Base-by-base conservation (phyloP, 1,140 invertebrate species). In the Octopus bimaculoides region DNA sequence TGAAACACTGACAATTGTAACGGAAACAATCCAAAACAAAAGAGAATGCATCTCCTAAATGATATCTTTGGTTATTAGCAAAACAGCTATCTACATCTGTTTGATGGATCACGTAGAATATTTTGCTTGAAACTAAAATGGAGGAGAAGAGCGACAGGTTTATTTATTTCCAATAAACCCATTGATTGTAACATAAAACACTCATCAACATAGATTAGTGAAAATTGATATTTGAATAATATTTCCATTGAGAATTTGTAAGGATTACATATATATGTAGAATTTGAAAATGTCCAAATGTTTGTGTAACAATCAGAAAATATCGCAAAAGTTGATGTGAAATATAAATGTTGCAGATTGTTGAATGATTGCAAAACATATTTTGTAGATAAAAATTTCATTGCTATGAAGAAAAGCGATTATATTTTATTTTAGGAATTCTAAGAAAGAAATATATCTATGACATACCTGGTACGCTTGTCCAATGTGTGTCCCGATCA, bases 1-100 rank as follows among this genome's bases (percentile, higher is more conserved):
- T 84, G 69, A 80, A 81, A 77, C 86, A 87, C 20, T 85, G 81
- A 77, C 86, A 87, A 20, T 81, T 84, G 75, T 80, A 83, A 14
- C 81, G 79, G 17, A 77, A 74, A 55, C 86, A 87, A 17, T 78
- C 82, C n/a, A 80, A 55, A 0, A 82, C 79, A 73, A 81, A 83
- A 9, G 77, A 78, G 52, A 78, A 78, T 4, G 53, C 0, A 4
- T 66, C n/a, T 55, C 54, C 77, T 2, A 66, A 3, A 0, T 54
- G 53, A 78, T 55, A 56, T 5, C 73, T 74, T 4, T 82, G 77
- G n/a, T 78, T 52, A 5, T 80, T 69, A 6, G 26, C 66, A 6
- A 20, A 17, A 69, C 66, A 69, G 14, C 66, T 20, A 6, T 17
- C 66, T 69, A 5, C 4, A 17, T 69, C 26, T 4, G 4, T 69